These are phyloP conservation scores for Pocillopora grandis DNA, from an alignment of 92 coral and sea anemone genomes.

Conservation along the genomic window DNA sequence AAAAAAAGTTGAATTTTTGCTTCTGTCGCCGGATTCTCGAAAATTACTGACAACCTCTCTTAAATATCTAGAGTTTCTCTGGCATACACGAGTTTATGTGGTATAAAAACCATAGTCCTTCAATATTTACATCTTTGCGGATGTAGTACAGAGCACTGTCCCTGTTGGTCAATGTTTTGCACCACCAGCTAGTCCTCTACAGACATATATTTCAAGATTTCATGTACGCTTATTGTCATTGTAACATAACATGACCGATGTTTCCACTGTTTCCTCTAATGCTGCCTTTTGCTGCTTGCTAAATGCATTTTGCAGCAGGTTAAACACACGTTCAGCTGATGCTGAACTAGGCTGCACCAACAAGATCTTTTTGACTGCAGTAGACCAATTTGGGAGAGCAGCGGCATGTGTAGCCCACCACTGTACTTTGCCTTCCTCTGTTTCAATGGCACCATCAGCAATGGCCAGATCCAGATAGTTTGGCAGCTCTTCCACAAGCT, in stretches of 20 bases:
- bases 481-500: conserved; percentile 32
- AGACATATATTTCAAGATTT: too few species aligned
- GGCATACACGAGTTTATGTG: too few species aligned
- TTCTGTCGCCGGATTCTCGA: too few species aligned
- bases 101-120: too few species aligned
- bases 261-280: conserved; percentile 67
- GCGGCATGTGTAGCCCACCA: conserved; percentile 40
- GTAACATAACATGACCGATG: conserved; percentile 64
- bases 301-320: conserved; percentile 42
- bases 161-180: too few species aligned
- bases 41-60: too few species aligned
- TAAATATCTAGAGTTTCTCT: too few species aligned
- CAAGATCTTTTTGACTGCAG: conserved; percentile 52
- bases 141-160: too few species aligned
- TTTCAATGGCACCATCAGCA: conserved; percentile 33
- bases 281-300: conserved; percentile 52
- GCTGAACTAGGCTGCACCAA: conserved; percentile 74
- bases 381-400: conserved; percentile 52
- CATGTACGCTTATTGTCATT: conserved; percentile 32
- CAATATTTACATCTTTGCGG: too few species aligned
- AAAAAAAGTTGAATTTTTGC: too few species aligned
- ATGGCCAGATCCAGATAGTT: conserved; percentile 15
- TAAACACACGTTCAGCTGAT: conserved; percentile 59
- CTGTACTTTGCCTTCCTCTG: conserved; percentile 18
- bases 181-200: too few species aligned